phyloP scores from a whole-genome alignment of 2,888 invertebrate species.

The Lypha dubia region DNA sequence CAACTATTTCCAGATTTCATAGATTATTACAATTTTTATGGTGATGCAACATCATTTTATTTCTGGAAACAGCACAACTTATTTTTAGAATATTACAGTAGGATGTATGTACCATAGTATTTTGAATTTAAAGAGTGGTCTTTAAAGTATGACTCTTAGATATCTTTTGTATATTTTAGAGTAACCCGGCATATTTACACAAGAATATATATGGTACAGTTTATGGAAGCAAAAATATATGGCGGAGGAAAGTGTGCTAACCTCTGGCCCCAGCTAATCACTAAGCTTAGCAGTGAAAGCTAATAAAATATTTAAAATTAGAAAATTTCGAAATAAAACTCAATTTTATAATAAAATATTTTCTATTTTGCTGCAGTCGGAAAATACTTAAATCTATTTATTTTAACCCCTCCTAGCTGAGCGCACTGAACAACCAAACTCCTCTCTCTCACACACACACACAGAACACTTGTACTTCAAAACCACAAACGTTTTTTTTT shows the following conservation, averaged over 20 bases:
- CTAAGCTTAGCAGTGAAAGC: background rate
- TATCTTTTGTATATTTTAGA: background rate
- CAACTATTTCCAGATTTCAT: too few relatives aligned
- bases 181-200: background rate
- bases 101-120: background rate
- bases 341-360: slow-evolving; percentile 16
- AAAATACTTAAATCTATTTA: background rate
- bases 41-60: too few relatives aligned
- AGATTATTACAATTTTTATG: too few relatives aligned
- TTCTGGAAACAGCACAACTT: too few relatives aligned
- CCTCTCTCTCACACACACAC: slow-evolving; percentile 47
- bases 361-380: background rate
- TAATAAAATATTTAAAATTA: background rate
- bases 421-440: too few relatives aligned
- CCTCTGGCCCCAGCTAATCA: slow-evolving; percentile 26
- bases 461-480: slow-evolving; percentile 11
- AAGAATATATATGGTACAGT: background rate
- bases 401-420: background rate
- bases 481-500: slow-evolving; percentile 51
- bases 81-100: too few relatives aligned
- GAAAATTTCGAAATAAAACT: background rate
- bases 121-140: background rate
- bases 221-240: slow-evolving; percentile 11
- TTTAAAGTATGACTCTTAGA: background rate
- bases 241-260: background rate